phyloP scores from a whole-genome alignment of 2,888 invertebrate species.

The Acronicta psi region DNA sequence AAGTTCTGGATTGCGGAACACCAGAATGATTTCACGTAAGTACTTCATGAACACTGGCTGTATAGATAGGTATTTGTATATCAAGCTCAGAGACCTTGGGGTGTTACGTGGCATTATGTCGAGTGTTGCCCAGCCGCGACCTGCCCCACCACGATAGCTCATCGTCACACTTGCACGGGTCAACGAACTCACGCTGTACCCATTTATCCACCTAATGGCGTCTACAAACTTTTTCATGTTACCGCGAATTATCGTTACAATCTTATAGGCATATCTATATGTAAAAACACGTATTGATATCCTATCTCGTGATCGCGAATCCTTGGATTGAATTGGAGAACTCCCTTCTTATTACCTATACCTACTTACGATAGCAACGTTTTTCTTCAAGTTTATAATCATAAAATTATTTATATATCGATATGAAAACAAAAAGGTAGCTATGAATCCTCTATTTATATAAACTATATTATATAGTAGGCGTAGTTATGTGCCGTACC shows the following conservation, averaged over 20 bases:
- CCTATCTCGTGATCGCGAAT: conserved; percentile 11
- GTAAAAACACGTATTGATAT: conserved; percentile 16
- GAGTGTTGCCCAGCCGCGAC: conserved; percentile 65
- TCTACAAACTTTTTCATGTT: conserved; percentile 32
- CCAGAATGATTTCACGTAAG: too few relatives aligned
- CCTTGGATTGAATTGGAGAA: not conserved
- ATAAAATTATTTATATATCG: conserved; percentile 42
- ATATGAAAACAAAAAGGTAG: conserved; percentile 40
- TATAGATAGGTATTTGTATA: conserved; percentile 31
- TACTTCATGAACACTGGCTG: conserved; percentile 17
- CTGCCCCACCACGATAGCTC: conserved; percentile 67
- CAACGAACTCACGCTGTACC: conserved; percentile 53
- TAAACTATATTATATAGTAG: conserved; percentile 18
- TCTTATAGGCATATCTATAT: too few relatives aligned
- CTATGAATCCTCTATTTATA: conserved; percentile 43
- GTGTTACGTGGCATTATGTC: conserved; percentile 57
- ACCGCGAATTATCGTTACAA: conserved; percentile 12
- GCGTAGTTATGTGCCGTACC: conserved; percentile 14
- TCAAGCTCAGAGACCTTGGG: conserved; percentile 57
- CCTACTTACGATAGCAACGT: conserved; percentile 29
- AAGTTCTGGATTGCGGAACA: not conserved
- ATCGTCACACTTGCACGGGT: conserved; percentile 55
- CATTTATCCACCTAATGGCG: conserved; percentile 55
- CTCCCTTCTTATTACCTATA: too few relatives aligned
- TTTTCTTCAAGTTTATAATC: conserved; percentile 26